Conservation (phyloP, 1,140 invertebrate species). For the Drosophila insularis region DNA sequence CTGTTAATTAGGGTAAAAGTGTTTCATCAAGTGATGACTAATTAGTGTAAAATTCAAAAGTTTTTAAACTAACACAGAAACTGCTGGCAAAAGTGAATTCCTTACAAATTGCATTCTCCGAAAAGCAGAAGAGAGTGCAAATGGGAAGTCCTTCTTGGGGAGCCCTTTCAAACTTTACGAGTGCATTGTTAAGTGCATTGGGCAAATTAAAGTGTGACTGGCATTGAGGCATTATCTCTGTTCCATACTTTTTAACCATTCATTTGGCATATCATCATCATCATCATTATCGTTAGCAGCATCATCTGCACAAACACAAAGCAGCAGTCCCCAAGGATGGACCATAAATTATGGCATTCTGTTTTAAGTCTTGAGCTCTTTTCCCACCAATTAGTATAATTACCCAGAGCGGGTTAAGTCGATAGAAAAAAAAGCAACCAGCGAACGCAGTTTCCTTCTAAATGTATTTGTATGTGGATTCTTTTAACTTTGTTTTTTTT, state of each 20-base stretch:
- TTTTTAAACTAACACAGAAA: too few species aligned
- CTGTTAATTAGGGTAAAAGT: too few species aligned
- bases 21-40: too few species aligned
- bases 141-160: too few species aligned
- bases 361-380: constrained; percentile 31
- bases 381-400: constrained; percentile 69
- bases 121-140: too few species aligned
- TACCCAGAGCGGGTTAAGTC: constrained; percentile 44
- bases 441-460: constrained; percentile 24
- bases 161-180: too few species aligned
- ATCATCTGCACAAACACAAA: constrained; percentile 35
- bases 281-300: not conserved
- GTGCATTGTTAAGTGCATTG: too few species aligned
- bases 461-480: not conserved
- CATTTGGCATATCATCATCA: not conserved
- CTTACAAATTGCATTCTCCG: too few species aligned
- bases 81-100: too few species aligned
- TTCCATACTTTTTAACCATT: not conserved
- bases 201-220: too few species aligned
- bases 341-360: constrained; percentile 67
- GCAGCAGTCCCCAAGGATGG: constrained; percentile 30
- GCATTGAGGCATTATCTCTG: too few species aligned
- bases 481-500: constrained; percentile 6
- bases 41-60: too few species aligned
- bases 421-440: constrained; percentile 48